Evolutionary conservation across 2,797 vertebrate genomes (phyloP), one percentile per base, ranked within the genome.

Genomic region (Crenichthys baileyi): DNA sequence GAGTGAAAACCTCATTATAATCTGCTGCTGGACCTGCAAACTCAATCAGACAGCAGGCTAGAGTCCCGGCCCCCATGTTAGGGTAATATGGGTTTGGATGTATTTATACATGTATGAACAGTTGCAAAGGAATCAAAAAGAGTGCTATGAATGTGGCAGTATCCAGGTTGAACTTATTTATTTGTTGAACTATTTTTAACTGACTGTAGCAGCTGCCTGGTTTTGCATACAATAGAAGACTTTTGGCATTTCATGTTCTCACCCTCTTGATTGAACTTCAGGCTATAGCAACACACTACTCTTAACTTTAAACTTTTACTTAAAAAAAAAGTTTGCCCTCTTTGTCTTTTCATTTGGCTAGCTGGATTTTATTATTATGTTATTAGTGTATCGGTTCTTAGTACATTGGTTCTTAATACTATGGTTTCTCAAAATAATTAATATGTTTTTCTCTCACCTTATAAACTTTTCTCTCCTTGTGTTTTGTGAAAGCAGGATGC

Each of bases 1-100:
- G 87, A 88, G 91, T 90, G 91, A 93, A 93, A 93, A 92, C 87
- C 91, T 93, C 89, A 94, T 95, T 94, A 95, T 93, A 89, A 93
- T 81, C 87, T 89, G 86, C 82, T 86, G 83, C 87, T 85, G 86
- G 90, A 87, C 89, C 90, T 86, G 87, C 86, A 95, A 93, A 94
- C 88, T 92, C 82, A 86, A 90, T 90, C 85, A 90, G 93, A 95
- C 90, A 92, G 87, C 80, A 77, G 86, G 87, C 89, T 86, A 74
- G 51, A 81, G 90, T 82, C 78, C 75, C 71, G 80, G 88, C 82
- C 73, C 80, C 73, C 82, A 72, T 87, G 85, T 79, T 74, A 71
- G 36, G 72, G 68, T 72, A 53, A 73, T 48, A 63, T 61, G 68
- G 39, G 77, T 80, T 80, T 76, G 61, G 78, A 61, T 82, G 65